Percentiles rank a stretch among this genome's conserved stretches.
These are phyloP conservation scores for Protonemura montana DNA, from an alignment of 2,888 invertebrate species.

Conservation along the genomic window DNA sequence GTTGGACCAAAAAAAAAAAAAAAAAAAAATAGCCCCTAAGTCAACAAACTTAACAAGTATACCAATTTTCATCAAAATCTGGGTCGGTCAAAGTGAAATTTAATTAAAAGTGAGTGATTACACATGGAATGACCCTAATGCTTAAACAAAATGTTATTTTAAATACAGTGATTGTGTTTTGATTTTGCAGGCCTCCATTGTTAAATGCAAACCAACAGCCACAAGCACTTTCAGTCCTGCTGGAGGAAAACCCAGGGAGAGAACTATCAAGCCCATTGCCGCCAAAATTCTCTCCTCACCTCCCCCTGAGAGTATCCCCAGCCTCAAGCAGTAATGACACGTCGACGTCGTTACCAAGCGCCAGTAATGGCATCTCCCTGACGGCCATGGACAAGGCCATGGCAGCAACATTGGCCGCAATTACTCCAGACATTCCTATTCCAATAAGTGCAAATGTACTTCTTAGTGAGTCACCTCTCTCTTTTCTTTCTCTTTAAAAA, in stretches of 20 bases:
- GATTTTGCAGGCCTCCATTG: background rate
- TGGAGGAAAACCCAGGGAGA: background rate
- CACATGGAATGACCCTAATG: too few relatives aligned
- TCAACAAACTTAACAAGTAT: too few relatives aligned
- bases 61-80: too few relatives aligned
- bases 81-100: too few relatives aligned
- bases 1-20: too few relatives aligned
- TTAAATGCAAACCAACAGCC: background rate
- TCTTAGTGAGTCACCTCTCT: conserved; percentile 50
- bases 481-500: conserved; percentile 21
- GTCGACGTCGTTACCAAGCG: conserved; percentile 31
- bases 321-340: conserved; percentile 12
- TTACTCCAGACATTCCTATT: conserved; percentile 71
- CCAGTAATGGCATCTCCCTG: conserved; percentile 56
- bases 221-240: background rate
- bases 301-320: conserved; percentile 13
- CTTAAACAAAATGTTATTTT: too few relatives aligned
- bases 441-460: conserved; percentile 64
- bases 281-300: conserved; percentile 36
- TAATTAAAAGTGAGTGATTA: too few relatives aligned
- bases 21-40: too few relatives aligned
- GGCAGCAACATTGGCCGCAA: conserved; percentile 92
- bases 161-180: background rate
- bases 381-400: conserved; percentile 91
- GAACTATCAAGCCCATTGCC: background rate